A percentile compares a stretch with the other conserved stretches of the same genome.
Conservation (phyloP, 2,113 vertebrate species). For the Nettapus auritus region DNA sequence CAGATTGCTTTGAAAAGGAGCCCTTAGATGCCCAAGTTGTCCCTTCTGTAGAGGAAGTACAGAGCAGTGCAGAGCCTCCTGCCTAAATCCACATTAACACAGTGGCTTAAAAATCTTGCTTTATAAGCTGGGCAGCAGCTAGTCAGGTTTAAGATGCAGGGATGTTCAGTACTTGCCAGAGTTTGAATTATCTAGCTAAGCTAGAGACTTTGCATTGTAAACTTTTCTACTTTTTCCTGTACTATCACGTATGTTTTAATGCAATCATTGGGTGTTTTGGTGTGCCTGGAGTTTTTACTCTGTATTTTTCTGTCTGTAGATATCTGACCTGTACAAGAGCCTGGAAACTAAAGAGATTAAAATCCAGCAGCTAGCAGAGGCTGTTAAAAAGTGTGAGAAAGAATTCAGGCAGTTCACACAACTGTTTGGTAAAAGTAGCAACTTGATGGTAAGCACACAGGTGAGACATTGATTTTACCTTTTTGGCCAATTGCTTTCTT, state of each 20-base stretch:
- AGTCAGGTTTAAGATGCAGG: neutral
- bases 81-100: neutral
- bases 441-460: constrained; percentile 80
- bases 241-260: neutral
- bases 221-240: neutral
- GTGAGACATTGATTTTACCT: constrained; percentile 62
- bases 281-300: neutral
- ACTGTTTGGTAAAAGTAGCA: constrained; percentile 79
- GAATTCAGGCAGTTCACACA: constrained; percentile 80
- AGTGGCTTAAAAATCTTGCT: neutral
- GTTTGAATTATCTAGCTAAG: neutral
- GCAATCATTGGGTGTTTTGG: neutral
- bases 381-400: constrained; percentile 81
- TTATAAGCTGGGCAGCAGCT: neutral
- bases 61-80: neutral
- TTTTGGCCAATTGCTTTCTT: neutral
- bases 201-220: neutral
- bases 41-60: neutral
- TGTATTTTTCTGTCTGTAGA: constrained; percentile 68
- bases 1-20: neutral
- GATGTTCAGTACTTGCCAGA: neutral
- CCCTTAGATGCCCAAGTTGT: neutral
- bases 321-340: constrained; percentile 81
- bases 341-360: constrained; percentile 82
- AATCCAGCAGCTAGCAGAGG: constrained; percentile 82